These are phyloP conservation scores for Glossosoma conforme DNA, from an alignment of 1,140 invertebrate species.

Conservation along the genomic window DNA sequence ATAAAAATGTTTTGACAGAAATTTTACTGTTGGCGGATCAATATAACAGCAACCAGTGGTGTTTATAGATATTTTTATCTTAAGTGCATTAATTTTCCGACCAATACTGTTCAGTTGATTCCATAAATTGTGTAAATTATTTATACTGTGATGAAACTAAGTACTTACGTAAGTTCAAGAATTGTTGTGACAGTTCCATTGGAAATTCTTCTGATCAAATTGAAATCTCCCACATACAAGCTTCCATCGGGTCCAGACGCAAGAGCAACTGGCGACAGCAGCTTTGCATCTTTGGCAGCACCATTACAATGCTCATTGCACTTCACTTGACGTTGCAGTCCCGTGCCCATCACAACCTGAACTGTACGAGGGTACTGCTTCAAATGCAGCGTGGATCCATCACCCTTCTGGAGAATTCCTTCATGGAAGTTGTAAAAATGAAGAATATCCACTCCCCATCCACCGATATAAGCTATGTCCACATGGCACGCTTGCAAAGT, in stretches of 20 bases:
- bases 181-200: conserved; percentile 89
- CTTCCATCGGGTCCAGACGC: conserved; percentile 93
- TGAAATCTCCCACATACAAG: conserved; percentile 95
- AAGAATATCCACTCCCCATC: conserved; percentile 96
- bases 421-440: conserved; percentile 98
- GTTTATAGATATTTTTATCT: not conserved
- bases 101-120: too few relatives aligned
- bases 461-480: conserved; percentile 93
- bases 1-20: too few relatives aligned
- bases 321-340: conserved; percentile 71
- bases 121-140: conserved; percentile 7
- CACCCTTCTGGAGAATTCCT: conserved; percentile 94
- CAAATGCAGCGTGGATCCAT: conserved; percentile 88
- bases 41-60: too few relatives aligned
- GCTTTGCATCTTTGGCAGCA: conserved; percentile 75
- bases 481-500: conserved; percentile 95
- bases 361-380: conserved; percentile 89
- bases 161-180: conserved; percentile 79
- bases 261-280: conserved; percentile 88
- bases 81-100: not conserved
- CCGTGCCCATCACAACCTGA: conserved; percentile 90
- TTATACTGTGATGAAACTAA: conserved; percentile 1
- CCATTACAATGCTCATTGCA: conserved; percentile 81
- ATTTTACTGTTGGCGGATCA: too few relatives aligned
- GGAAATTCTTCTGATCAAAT: conserved; percentile 88